Evolutionary conservation across 2,113 vertebrate species (phyloP).

Genomic region (Genyomyrus donnyi): DNA sequence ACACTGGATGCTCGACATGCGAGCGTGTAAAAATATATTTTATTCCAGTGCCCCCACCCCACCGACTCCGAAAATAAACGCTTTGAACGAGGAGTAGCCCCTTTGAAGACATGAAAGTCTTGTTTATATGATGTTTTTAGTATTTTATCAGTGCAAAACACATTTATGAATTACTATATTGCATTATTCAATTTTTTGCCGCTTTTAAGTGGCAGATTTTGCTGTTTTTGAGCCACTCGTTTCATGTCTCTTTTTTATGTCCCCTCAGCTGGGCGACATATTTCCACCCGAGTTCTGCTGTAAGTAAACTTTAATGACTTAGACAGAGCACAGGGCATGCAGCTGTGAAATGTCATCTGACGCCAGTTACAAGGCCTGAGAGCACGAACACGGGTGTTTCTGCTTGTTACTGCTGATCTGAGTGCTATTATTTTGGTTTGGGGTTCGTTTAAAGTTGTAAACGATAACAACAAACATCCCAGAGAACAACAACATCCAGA

Average conservation of each 20-base stretch:
- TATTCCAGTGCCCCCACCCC: constrained; percentile 26
- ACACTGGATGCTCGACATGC: neutral
- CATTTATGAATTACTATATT: constrained; percentile 20
- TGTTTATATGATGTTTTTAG: constrained; percentile 25
- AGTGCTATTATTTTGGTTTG: constrained; percentile 44
- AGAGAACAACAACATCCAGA: constrained; percentile 34
- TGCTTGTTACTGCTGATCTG: constrained; percentile 30
- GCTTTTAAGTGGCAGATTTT: constrained; percentile 17
- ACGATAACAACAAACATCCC: constrained; percentile 37
- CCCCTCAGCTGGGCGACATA: constrained; percentile 23
- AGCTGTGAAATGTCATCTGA: constrained; percentile 42
- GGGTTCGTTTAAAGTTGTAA: constrained; percentile 33
- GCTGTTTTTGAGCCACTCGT: constrained; percentile 17
- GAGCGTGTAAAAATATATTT: neutral
- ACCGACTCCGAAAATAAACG: constrained; percentile 22
- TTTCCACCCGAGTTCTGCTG: constrained; percentile 27
- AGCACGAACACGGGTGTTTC: constrained; percentile 27
- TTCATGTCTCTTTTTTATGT: constrained; percentile 36
- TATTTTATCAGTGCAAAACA: constrained; percentile 20
- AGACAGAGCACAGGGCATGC: constrained; percentile 26
- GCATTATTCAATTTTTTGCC: constrained; percentile 10
- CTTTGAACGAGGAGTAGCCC: constrained; percentile 33
- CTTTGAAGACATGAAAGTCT: constrained; percentile 24
- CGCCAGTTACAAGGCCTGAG: constrained; percentile 28
- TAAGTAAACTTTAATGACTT: constrained; percentile 39